Base-by-base conservation (phyloP, 2,113 vertebrate genomes). In the Saccopteryx leptura region DNA sequence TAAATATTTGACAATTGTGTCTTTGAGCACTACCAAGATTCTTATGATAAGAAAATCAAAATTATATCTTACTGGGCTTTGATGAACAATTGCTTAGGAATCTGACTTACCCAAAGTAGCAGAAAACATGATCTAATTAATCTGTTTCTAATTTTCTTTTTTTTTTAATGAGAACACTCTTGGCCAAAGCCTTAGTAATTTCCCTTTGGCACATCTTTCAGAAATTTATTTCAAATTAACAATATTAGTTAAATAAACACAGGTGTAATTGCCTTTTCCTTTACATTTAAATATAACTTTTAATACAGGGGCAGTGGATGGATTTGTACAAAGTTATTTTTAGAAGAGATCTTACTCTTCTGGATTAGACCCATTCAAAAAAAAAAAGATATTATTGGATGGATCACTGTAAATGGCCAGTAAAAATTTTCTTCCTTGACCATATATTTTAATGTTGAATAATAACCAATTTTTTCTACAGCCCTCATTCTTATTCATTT, bases 171-270 rank as follows among this genome's bases (percentile, higher is more conserved):
- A 90, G 23, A 61, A 65, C 39, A 12, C 7, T 79, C 2, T 82
- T 92, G 4, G 7, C n/a, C 92, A 63, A 71, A 52, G 28, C 2
- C 31, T 92, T 11, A 72, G 26, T 9, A 56, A 11, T 24, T 69
- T 94, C 7, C 12, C 8, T 82, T 71, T 56, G 31, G 24, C 13
- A 75, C 1, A 46, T 66, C 26, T 83, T 92, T 90, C 56, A 90
- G 15, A 90, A 75, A 68, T 60, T 17, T 65, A 68, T 74, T n/a
- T 5, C 88, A 82, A 78, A 13, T 26, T 58, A 26, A 56, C 56
- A 69, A 76, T 14, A 26, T 61, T 31, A 85, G 7, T 14, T 86
- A 91, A 93, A 74, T 89, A 91, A 95, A 60, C 60, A 79, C 2
- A 58, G 5, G 24, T 4, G n/a, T 18, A 60, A 1, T 60, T 33